These are phyloP conservation scores for Chaetops frenatus DNA, from an alignment of 2,113 vertebrate species.

Conservation along the genomic window DNA sequence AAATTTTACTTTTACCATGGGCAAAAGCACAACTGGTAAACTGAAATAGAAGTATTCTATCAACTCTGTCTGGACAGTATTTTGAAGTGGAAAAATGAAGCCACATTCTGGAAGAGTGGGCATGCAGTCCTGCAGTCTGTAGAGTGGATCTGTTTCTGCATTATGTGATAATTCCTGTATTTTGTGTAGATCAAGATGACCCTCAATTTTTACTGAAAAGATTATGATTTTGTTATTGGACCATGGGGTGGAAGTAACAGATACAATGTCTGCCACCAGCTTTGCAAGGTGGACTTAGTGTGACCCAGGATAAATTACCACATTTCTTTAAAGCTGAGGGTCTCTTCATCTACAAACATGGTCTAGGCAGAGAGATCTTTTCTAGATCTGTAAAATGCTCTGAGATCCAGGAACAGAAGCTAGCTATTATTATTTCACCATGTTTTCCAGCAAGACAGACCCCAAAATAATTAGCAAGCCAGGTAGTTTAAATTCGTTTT, in stretches of 20 bases:
- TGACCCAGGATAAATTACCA: background rate
- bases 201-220: background rate
- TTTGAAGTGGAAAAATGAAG: background rate
- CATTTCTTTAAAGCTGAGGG: background rate
- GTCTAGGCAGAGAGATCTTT: background rate
- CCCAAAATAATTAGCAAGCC: background rate
- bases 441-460: background rate
- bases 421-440: background rate
- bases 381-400: background rate
- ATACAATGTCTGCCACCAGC: background rate
- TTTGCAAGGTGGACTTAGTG: background rate
- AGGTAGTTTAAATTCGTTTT: background rate
- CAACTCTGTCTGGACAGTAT: background rate
- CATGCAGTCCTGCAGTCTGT: background rate
- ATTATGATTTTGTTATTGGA: background rate
- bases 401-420: background rate
- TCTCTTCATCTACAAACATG: background rate
- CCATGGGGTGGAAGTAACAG: background rate
- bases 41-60: background rate
- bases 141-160: background rate
- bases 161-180: background rate
- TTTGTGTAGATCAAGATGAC: background rate
- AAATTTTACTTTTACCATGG: background rate
- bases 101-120: background rate
- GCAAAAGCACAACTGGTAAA: background rate